phyloP scores from a whole-genome alignment of 92 coral and sea anemone genomes.

The Parazoanthus darwini region DNA sequence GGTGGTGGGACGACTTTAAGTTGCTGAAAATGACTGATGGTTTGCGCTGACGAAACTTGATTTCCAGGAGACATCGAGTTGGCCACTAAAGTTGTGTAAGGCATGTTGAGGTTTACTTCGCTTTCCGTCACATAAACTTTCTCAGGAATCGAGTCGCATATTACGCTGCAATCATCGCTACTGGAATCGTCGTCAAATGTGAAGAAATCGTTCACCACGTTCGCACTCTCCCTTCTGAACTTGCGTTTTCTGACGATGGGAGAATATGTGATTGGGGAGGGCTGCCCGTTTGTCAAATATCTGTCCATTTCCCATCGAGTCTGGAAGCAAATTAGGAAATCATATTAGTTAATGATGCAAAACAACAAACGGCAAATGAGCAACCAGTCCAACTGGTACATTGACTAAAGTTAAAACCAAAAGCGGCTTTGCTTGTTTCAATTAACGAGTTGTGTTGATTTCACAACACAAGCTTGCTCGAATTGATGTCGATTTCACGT shows the following conservation, averaged over 20 bases:
- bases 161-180: conserved; percentile 66
- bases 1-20: conserved; percentile 88
- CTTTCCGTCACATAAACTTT: conserved; percentile 75
- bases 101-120: conserved; percentile 39
- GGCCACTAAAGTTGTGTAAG: conserved; percentile 54
- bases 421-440: not conserved
- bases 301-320: conserved; percentile 96
- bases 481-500: not conserved
- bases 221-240: conserved; percentile 99
- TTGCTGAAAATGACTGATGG: conserved; percentile 49
- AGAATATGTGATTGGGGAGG: conserved; percentile 81
- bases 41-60: conserved; percentile 32
- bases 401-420: not conserved
- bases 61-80: conserved; percentile 50
- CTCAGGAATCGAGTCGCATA: conserved; percentile 56
- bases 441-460: not conserved
- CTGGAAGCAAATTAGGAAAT: conserved; percentile 48
- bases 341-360: conserved; percentile 22
- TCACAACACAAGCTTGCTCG: not conserved
- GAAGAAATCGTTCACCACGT: conserved; percentile 95
- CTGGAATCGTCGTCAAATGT: conserved; percentile 86
- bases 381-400: not conserved
- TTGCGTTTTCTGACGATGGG: conserved; percentile 89
- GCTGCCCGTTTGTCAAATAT: conserved; percentile 77
- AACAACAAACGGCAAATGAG: conserved; percentile 38